A percentile compares a stretch with the other conserved stretches of the same genome.
Evolutionary conservation across 2,797 vertebrate species (phyloP).

Genomic region (Sebastes jordani): DNA sequence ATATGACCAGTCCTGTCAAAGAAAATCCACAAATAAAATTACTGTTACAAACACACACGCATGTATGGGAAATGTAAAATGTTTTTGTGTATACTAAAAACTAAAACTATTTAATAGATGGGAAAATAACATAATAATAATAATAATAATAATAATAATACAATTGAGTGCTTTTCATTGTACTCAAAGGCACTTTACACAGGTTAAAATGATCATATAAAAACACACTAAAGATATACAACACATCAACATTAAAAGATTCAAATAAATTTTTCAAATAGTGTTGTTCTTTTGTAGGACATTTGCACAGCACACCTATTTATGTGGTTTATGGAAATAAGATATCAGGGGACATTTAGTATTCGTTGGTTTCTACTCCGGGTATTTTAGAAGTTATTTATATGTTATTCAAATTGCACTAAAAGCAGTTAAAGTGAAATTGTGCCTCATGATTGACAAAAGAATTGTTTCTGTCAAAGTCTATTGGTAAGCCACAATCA

Average conservation of each 20-base stretch:
- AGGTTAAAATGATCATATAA: too few relatives aligned
- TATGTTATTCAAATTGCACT: neutral
- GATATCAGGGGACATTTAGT: neutral
- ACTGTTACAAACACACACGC: neutral
- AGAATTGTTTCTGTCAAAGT: neutral
- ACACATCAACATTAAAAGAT: fast-evolving
- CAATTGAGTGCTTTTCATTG: too few relatives aligned
- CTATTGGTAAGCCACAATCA: neutral
- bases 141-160: too few relatives aligned
- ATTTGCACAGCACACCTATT: neutral
- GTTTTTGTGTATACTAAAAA: neutral
- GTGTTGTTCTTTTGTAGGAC: neutral
- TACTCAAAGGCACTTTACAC: too few relatives aligned
- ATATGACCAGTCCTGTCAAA: slow-evolving; percentile 13
- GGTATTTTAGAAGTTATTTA: neutral
- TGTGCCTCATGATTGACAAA: neutral
- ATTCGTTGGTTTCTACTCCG: neutral
- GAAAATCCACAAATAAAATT: slow-evolving; percentile 17
- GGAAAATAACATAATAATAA: too few relatives aligned
- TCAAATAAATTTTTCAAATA: neutral
- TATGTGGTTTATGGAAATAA: neutral
- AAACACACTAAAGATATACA: fast-evolving
- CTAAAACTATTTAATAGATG: too few relatives aligned
- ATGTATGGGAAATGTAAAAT: neutral
- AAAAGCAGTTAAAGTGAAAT: neutral